Evolutionary conservation across 2,888 invertebrate genomes (phyloP), one percentile per base, ranked within the genome.

Genomic region (Dicyrtoma fusca): DNA sequence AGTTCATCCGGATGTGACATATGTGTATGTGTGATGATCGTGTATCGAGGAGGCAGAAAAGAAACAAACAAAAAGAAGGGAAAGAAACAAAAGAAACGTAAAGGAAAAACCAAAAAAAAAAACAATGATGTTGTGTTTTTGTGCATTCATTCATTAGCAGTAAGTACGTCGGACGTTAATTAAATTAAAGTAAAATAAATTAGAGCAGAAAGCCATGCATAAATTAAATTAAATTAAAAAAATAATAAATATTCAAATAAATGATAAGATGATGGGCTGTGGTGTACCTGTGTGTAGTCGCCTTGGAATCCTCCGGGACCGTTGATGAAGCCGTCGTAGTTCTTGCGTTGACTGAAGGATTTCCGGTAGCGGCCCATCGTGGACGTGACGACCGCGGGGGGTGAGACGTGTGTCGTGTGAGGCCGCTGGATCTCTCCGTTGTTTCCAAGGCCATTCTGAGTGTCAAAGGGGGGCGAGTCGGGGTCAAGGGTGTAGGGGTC

Each of bases 401-500:
- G 80, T 10, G 76, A 76, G 44, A 80, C 79, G 55, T 79, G 79
- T 1, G 78, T 79, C 6, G 79, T 79, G 57, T 79, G 79, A 10
- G 79, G 79, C 64, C 79, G 69, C 69, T 79, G 79, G 34, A 76
- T 76, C 34, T 77, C 76, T 11, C 45, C 45, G 26, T 42, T 49
- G 17, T 19, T 49, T 17, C 70, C 70, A 34, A 76, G 73, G 23
- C 76, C 76, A 26, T 75, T 61, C 34, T 74, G 75, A 57, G 77
- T 75, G 21, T 78, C 76, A 53, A 77, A 79, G n/a, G 79, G 76
- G 1, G 78, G 78, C 10, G 75, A 77, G 42, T 75, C 76, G 4
- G 78, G 75, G 69, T 77, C 77, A 63, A 79, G 68, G 11, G 77
- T 75, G 75, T 79, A 79, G 0, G 80, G 80, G 53, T 80, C 80